Evolutionary conservation across 2,888 invertebrate species (phyloP).

Genomic region (Arrhopalites spinosus): DNA sequence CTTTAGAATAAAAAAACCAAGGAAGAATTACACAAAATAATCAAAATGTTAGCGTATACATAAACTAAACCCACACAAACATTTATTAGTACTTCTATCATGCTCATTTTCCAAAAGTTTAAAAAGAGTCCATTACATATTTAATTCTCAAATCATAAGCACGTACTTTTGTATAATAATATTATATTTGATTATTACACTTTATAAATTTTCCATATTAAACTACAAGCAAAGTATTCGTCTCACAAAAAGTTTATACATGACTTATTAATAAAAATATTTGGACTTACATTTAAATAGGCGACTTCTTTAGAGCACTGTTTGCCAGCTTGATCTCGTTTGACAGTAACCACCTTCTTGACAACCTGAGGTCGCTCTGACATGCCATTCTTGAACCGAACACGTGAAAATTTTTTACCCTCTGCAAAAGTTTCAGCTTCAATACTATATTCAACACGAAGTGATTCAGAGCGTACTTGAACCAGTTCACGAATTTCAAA

Average conservation of each 20-base stretch:
- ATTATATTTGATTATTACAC: too few relatives aligned
- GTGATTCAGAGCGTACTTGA: constrained; percentile 48
- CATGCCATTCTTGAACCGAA: constrained; percentile 70
- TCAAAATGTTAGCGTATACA: too few relatives aligned
- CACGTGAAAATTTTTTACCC: constrained; percentile 77
- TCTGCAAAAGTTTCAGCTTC: constrained; percentile 81
- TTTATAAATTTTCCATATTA: too few relatives aligned
- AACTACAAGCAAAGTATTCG: too few relatives aligned
- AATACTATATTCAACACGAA: constrained; percentile 73
- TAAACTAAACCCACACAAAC: too few relatives aligned
- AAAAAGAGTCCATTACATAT: not conserved
- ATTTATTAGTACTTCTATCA: too few relatives aligned
- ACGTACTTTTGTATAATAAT: too few relatives aligned
- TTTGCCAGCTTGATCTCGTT: constrained; percentile 58
- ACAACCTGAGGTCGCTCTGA: constrained; percentile 58
- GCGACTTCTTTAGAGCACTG: constrained; percentile 78
- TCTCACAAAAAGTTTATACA: too few relatives aligned
- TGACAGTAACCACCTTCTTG: constrained; percentile 56
- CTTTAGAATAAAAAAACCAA: too few relatives aligned
- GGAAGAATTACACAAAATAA: too few relatives aligned
- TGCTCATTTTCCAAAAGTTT: too few relatives aligned
- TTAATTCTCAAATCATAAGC: not conserved
- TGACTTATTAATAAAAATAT: too few relatives aligned
- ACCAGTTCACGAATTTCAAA: constrained; percentile 65
- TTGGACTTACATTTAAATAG: constrained; percentile 73